phyloP scores from a whole-genome alignment of 2,113 vertebrate genomes.

The Aphyosemion australe region DNA sequence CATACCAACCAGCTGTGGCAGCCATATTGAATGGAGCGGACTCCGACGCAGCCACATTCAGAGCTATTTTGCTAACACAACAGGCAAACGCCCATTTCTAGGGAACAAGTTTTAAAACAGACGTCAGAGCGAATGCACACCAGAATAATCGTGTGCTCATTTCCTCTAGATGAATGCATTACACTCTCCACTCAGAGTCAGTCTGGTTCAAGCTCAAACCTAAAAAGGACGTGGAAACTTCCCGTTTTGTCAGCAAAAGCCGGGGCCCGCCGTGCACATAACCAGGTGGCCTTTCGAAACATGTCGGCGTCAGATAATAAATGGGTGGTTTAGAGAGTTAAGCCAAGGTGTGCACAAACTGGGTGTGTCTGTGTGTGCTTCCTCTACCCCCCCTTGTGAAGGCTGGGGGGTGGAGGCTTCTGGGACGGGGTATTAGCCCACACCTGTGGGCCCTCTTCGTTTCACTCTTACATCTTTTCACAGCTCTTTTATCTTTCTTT shows the following conservation, averaged over 20 bases:
- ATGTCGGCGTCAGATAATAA: constrained; percentile 60
- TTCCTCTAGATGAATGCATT: constrained; percentile 6
- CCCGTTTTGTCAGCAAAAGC: neutral
- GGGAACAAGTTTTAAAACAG: neutral
- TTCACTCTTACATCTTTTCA: constrained; percentile 1
- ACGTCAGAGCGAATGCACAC: constrained; percentile 16
- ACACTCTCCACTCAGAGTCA: neutral
- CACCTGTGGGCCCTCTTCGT: constrained; percentile 45
- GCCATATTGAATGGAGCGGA: too few relatives aligned
- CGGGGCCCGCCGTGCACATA: constrained; percentile 15
- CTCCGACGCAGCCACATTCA: too few relatives aligned
- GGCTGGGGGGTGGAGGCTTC: too few relatives aligned
- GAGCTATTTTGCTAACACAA: too few relatives aligned
- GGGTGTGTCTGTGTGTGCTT: constrained; percentile 66
- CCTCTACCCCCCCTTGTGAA: constrained; percentile 53
- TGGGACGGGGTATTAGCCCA: constrained; percentile 50
- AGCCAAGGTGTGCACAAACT: constrained; percentile 72
- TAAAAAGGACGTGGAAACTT: neutral
- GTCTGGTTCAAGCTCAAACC: neutral
- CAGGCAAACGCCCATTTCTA: neutral
- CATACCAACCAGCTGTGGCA: too few relatives aligned
- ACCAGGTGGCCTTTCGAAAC: constrained; percentile 34
- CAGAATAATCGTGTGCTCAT: constrained; percentile 1
- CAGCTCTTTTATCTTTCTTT: constrained; percentile 16
- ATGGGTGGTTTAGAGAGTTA: constrained; percentile 60